phyloP scores from a whole-genome alignment of 2,888 invertebrate species.

The Cataglyphis rosenhaueri region DNA sequence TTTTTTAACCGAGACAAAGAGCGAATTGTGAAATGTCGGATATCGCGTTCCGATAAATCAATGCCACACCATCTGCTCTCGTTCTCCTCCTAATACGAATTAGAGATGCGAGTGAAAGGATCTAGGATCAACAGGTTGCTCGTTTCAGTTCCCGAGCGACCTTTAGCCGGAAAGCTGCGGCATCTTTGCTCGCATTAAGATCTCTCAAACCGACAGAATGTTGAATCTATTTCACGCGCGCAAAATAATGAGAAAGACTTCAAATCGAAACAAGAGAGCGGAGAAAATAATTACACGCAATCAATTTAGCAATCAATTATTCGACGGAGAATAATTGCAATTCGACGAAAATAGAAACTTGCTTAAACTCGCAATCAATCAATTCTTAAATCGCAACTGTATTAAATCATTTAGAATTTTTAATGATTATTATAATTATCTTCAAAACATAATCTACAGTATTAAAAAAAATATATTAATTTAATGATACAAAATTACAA shows the following conservation, averaged over 20 bases:
- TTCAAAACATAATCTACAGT: neutral
- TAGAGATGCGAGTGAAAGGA: constrained; percentile 73
- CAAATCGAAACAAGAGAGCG: neutral
- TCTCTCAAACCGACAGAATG: constrained; percentile 54
- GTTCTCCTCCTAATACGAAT: constrained; percentile 39
- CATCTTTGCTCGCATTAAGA: constrained; percentile 67
- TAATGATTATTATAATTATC: neutral
- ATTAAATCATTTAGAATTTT: neutral
- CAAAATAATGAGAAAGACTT: neutral
- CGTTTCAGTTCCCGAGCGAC: constrained; percentile 69
- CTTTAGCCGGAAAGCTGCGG: constrained; percentile 69
- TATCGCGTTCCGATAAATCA: constrained; percentile 48
- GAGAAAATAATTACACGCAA: neutral
- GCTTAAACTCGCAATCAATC: neutral
- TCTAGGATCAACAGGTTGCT: constrained; percentile 77
- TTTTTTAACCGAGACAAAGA: neutral
- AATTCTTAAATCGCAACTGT: neutral
- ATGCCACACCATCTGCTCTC: constrained; percentile 20
- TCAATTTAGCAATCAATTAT: neutral
- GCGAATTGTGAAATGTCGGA: constrained; percentile 47
- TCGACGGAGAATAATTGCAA: neutral
- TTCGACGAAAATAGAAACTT: neutral
- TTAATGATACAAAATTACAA: neutral
- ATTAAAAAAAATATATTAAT: neutral
- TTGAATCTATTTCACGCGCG: neutral